phyloP scores from a whole-genome alignment of 2,888 invertebrate species.

The Heteromurus nitidus region DNA sequence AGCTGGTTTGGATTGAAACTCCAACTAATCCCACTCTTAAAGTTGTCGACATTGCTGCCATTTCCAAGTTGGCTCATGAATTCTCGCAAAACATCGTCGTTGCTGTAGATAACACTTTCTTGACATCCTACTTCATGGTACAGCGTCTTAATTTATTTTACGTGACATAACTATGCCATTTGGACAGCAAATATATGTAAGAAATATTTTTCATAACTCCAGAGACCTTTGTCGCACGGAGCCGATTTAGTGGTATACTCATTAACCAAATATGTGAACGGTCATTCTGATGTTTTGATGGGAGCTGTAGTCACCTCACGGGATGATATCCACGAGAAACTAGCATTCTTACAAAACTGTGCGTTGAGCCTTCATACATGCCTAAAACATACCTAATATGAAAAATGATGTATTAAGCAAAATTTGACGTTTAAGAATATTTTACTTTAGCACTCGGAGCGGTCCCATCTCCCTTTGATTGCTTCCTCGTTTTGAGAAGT shows the following conservation, averaged over 20 bases:
- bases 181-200: neutral
- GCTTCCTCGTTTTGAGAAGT: conserved; percentile 79
- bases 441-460: conserved; percentile 70
- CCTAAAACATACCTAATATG: no score
- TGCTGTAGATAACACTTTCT: conserved; percentile 80
- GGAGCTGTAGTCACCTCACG: conserved; percentile 88
- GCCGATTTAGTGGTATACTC: conserved; percentile 95
- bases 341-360: conserved; percentile 87
- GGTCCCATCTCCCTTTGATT: conserved; percentile 78
- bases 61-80: conserved; percentile 75
- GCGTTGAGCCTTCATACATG: no score
- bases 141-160: neutral
- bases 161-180: neutral
- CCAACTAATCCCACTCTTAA: conserved; percentile 80
- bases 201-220: neutral
- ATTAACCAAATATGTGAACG: conserved; percentile 95
- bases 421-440: no score
- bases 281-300: conserved; percentile 98
- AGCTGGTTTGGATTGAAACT: conserved; percentile 81
- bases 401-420: no score
- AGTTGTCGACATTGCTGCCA: conserved; percentile 78
- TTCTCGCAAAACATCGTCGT: conserved; percentile 76
- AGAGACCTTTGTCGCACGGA: conserved; percentile 92
- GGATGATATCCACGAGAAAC: conserved; percentile 82
- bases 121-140: conserved; percentile 78